Conservation (phyloP, 2,113 vertebrate species). For the Burhinus bistriatus region DNA sequence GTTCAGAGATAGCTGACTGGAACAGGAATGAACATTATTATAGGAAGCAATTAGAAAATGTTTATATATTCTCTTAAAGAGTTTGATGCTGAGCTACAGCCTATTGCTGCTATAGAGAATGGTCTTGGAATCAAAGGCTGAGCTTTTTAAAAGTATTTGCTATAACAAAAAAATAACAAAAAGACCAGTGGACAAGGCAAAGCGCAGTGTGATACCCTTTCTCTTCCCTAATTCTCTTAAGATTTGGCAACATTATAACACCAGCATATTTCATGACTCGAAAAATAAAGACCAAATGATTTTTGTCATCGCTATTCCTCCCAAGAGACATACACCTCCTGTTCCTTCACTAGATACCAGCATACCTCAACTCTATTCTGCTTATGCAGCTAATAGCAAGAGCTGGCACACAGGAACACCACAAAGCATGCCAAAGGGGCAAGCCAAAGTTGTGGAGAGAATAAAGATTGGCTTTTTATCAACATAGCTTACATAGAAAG, state of each 20-base stretch:
- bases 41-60: not conserved
- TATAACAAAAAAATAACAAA: not conserved
- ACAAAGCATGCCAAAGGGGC: accelerated
- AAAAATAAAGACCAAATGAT: not conserved
- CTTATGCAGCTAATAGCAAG: not conserved
- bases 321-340: not conserved
- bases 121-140: not conserved
- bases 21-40: not conserved
- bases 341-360: not conserved
- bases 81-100: not conserved
- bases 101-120: not conserved
- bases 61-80: not conserved
- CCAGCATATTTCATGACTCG: not conserved
- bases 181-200: not conserved
- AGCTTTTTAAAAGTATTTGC: not conserved
- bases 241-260: not conserved
- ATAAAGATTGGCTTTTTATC: not conserved
- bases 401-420: not conserved
- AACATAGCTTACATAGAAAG: not conserved
- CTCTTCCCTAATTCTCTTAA: not conserved
- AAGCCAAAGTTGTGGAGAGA: not conserved
- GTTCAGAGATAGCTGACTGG: not conserved
- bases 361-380: not conserved
- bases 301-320: not conserved
- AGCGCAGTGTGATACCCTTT: not conserved